A percentile compares a stretch with the other conserved stretches of the same genome.
Conservation (phyloP, 2,113 vertebrate species). For the Odobenus rosmarus region DNA sequence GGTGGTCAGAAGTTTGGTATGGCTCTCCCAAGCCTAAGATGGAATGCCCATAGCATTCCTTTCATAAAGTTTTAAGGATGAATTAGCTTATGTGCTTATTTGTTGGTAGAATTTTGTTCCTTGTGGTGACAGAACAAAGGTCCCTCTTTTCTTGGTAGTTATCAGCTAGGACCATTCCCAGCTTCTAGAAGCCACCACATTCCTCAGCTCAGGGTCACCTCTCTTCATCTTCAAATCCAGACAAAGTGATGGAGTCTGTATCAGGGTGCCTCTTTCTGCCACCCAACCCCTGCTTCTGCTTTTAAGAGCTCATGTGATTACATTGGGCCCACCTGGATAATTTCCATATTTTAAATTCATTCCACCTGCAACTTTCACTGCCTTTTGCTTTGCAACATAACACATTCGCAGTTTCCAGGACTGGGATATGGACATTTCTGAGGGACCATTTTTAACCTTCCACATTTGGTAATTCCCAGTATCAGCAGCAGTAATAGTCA, state of each 20-base stretch:
- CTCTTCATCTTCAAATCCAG: neutral
- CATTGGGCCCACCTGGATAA: neutral
- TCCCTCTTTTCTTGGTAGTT: neutral
- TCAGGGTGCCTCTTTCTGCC: rapidly evolving
- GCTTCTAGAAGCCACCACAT: rapidly evolving
- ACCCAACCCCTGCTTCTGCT: neutral
- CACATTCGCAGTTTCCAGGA: neutral
- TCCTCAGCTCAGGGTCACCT: neutral
- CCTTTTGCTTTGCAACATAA: neutral
- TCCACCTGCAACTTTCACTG: neutral
- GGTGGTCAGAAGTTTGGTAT: neutral
- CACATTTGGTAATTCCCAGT: neutral
- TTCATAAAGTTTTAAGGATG: neutral
- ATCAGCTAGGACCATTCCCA: neutral
- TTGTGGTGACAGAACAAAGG: neutral
- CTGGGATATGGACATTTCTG: neutral
- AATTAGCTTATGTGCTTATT: neutral
- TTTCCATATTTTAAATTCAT: neutral
- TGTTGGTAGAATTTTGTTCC: neutral
- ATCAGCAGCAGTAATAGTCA: neutral
- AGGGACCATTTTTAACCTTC: neutral
- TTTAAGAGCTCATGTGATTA: neutral
- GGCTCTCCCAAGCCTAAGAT: neutral
- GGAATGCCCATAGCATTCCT: neutral
- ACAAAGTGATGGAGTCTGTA: rapidly evolving